phyloP scores from a whole-genome alignment of 2,888 invertebrate species.

The Scaptodrosophila latifasciaeformis region DNA sequence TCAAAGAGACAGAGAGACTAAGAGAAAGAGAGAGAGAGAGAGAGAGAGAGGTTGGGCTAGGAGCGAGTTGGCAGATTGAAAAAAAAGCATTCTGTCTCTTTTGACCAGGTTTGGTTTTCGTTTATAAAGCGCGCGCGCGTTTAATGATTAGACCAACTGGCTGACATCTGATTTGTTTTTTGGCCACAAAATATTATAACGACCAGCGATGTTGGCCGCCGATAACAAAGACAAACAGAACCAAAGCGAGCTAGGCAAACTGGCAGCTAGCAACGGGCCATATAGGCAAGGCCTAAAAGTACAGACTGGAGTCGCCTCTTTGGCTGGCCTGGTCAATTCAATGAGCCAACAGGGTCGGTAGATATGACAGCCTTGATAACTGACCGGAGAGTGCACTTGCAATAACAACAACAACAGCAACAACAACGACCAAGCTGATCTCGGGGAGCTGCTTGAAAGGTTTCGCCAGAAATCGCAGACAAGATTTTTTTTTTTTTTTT shows the following conservation, averaged over 20 bases:
- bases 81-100: too few relatives aligned
- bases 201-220: conserved; percentile 66
- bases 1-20: too few relatives aligned
- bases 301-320: conserved; percentile 6
- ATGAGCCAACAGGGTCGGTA: too few relatives aligned
- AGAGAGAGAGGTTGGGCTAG: not conserved
- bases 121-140: conserved; percentile 1
- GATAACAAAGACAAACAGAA: conserved; percentile 26
- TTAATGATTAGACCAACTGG: conserved; percentile 71
- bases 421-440: not conserved
- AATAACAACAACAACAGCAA: not conserved
- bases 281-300: conserved; percentile 27
- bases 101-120: too few relatives aligned
- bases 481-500: too few relatives aligned
- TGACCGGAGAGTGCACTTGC: not conserved
- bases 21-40: too few relatives aligned
- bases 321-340: not conserved
- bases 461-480: conserved; percentile 31
- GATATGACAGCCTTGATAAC: conserved; percentile 47
- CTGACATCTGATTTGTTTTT: conserved; percentile 74
- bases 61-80: not conserved
- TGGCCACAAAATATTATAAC: conserved; percentile 73
- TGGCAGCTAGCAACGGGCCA: conserved; percentile 12
- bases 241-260: conserved; percentile 21
- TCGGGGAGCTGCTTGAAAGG: too few relatives aligned